phyloP scores from a whole-genome alignment of 92 coral and sea anemone species.

The Ricordea florida region DNA sequence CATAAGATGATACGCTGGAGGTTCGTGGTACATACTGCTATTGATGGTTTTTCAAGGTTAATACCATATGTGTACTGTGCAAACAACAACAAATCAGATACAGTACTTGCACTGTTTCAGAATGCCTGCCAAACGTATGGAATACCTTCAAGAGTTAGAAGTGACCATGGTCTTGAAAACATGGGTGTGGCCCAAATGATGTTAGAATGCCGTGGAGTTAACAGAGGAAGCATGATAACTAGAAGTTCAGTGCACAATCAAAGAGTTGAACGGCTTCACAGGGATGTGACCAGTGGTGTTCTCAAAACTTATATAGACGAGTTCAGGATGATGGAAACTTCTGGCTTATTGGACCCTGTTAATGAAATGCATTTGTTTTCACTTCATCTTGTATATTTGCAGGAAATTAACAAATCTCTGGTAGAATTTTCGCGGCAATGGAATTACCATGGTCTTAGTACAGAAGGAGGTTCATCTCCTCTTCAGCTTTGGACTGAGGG shows the following conservation, averaged over 20 bases:
- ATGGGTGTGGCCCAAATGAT: constrained; percentile 52
- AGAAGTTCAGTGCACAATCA: constrained; percentile 40
- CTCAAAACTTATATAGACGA: constrained; percentile 21
- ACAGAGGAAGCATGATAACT: constrained; percentile 55
- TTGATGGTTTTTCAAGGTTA: constrained; percentile 65
- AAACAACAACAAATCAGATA: constrained; percentile 46
- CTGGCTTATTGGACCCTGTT: constrained; percentile 32
- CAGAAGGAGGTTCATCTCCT: constrained; percentile 55
- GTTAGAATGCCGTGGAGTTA: constrained; percentile 54
- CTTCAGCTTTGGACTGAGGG: constrained; percentile 64
- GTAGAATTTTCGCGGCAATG: constrained; percentile 37
- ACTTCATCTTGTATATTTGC: constrained; percentile 39
- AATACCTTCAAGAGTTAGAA: constrained; percentile 60
- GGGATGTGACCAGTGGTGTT: constrained; percentile 45
- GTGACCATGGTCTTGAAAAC: constrained; percentile 54
- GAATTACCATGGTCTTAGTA: constrained; percentile 55
- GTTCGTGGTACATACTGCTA: constrained; percentile 45
- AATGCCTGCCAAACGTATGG: constrained; percentile 51
- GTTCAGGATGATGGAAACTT: constrained; percentile 24
- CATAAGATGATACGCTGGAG: constrained; percentile 63
- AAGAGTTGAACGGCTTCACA: constrained; percentile 43
- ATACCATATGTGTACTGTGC: constrained; percentile 56
- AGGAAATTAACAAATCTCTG: constrained; percentile 41
- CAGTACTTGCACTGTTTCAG: constrained; percentile 59
- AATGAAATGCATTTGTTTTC: constrained; percentile 53